Evolutionary conservation across 2,113 vertebrate genomes (phyloP), one percentile per base, ranked within the genome.

Genomic region (Nothoprocta perdicaria): DNA sequence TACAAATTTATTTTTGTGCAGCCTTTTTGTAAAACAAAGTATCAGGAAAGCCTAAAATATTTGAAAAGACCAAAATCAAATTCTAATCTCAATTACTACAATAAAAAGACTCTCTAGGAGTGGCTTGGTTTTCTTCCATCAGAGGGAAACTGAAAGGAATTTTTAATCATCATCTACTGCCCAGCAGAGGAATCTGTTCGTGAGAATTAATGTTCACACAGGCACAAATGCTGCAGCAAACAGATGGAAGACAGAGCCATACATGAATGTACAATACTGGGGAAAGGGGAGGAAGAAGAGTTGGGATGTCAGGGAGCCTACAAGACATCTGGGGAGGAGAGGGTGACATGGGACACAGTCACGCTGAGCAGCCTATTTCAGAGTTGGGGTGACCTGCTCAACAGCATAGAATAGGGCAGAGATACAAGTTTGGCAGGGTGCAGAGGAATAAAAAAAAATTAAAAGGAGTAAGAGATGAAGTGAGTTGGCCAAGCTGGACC

Each of bases 271-370:
- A 27, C 3, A 84, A 61, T 24, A 41, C 11, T n/a, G 58, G 35
- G 5, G 22, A 14, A 84, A 79, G 27, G 12, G 10, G 9, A 48
- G 8, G 33, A 86, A 62, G 27, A 84, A 65, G 18, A 35, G 45
- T 21, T 1, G 4, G 10, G 12, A 26, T 4, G 9, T 67, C 9
- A 2, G 0, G 1, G 3, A 9, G 10, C 45, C 14, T 53, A 8
- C 4, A 38, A 13, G 9, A 65, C 3, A 11, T 9, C 14, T 55
- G 3, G 1, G 6, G 8, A 31, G 19, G 7, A 66, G 35, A 71
- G 14, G 3, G 12, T 19, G 22, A 77, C 46, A 35, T 1, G 40
- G 24, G 50, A 80, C 24, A 19, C 3, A 23, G 45, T 9, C 10
- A 3, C 0, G 1, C 10, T 15, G 26, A 2, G 3, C 6, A n/a